These are phyloP conservation scores for Antechinus flavipes DNA, from an alignment of 2,113 vertebrate genomes.

Conservation along the genomic window DNA sequence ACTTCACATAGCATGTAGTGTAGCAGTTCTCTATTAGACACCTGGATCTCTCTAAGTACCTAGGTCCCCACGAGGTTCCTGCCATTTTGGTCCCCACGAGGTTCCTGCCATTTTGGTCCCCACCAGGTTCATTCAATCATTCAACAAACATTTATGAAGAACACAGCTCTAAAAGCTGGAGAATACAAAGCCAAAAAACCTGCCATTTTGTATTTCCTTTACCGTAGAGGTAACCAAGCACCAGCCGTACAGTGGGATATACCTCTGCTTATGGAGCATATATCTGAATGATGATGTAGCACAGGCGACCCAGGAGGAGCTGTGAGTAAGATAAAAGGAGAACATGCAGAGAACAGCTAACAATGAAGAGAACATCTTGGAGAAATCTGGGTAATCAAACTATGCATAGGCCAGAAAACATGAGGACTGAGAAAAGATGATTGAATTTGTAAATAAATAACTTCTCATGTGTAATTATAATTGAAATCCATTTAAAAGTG, in stretches of 20 bases:
- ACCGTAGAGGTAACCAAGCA: background rate
- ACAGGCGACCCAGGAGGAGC: background rate
- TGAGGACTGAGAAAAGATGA: background rate
- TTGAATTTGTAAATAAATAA: background rate
- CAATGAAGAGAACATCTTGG: background rate
- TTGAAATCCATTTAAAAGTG: background rate
- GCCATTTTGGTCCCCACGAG: background rate
- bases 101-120: background rate
- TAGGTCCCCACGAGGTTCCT: background rate
- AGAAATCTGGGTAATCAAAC: background rate
- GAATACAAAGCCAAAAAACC: no score
- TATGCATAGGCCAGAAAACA: background rate
- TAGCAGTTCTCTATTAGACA: background rate
- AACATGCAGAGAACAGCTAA: background rate
- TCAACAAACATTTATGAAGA: no score
- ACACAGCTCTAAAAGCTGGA: no score
- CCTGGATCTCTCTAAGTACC: background rate
- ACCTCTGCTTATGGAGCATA: background rate
- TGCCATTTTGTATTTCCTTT: background rate
- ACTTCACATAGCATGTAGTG: background rate
- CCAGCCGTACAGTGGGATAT: background rate
- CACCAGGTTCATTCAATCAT: no score
- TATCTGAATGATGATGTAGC: background rate
- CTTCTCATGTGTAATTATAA: background rate
- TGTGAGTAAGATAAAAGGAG: background rate